phyloP scores from a whole-genome alignment of 2,797 vertebrate species.

The Oceanodroma leucorhoa region DNA sequence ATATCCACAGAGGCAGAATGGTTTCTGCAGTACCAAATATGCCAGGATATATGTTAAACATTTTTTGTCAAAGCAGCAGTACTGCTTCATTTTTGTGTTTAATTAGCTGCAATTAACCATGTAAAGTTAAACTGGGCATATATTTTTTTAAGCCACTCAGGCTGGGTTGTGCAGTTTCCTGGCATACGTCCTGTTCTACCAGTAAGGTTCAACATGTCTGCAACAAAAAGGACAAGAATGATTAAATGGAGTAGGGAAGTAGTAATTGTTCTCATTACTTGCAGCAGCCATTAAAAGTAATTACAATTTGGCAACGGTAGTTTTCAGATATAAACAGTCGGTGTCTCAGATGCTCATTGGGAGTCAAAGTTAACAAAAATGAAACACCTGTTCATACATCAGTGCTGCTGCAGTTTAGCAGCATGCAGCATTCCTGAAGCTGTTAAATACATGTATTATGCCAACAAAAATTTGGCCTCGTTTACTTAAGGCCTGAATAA shows the following conservation, averaged over 20 bases:
- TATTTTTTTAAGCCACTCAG: neutral
- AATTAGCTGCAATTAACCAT: neutral
- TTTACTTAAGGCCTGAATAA: slow-evolving; percentile 70
- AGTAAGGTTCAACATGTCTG: neutral
- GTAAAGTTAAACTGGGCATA: neutral
- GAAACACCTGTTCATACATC: slow-evolving; percentile 70
- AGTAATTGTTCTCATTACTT: slow-evolving; percentile 57
- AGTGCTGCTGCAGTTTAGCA: slow-evolving; percentile 16
- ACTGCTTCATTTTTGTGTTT: neutral
- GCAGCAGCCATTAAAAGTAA: slow-evolving; percentile 56
- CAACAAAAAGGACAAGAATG: neutral
- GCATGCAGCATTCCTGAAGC: slow-evolving; percentile 48
- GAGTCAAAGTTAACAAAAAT: slow-evolving; percentile 66
- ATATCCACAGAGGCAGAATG: neutral
- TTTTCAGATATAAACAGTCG: slow-evolving; percentile 58
- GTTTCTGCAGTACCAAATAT: neutral
- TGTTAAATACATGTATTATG: slow-evolving; percentile 43
- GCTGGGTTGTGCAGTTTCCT: neutral
- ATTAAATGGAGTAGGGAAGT: neutral
- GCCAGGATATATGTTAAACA: neutral
- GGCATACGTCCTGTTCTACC: neutral
- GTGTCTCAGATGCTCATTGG: slow-evolving; percentile 53
- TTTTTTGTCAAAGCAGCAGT: neutral
- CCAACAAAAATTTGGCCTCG: slow-evolving; percentile 52
- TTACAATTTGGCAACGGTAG: slow-evolving; percentile 56